Evolutionary conservation across 1,140 invertebrate genomes (phyloP), one percentile per base, ranked within the genome.

Genomic region (Orchestia grillus): DNA sequence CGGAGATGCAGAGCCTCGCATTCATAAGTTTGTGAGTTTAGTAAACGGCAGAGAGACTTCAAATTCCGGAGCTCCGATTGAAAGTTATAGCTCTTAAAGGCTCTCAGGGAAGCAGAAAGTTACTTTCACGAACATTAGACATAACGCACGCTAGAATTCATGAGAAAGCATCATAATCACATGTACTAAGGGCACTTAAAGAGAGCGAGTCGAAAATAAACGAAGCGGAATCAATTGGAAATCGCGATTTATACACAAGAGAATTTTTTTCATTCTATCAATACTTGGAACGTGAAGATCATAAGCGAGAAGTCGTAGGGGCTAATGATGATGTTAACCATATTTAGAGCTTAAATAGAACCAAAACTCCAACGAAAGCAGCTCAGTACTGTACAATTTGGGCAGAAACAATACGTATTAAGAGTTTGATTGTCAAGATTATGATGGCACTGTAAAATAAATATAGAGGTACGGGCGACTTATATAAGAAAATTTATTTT

Each of bases 161-260:
- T 47, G 92, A 44, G 44, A 94, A 94, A 44, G 92, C 92, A 94
- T 94, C 15, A 94, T 94, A 94, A 94, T 94, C 92, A 94, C 92
- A 94, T 44, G 15, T 94, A 45, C 92, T 94, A 94, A 94, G 92
- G 43, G 43, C 92, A 94, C 92, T 94, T 44, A 94, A 94, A 94
- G 92, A 94, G 43, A 94, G 92, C 8, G 44, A 45, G 92, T 94
- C 88, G n/a, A 90, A 90, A 90, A 90, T 90, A 28, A 90, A 42
- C 41, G 88, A 77, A 77, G 62, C 62, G 36, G 11, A 77, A 36
- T 77, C 62, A 77, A 77, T 77, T 3, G 11, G 62, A 77, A 77
- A 77, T 77, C 28, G 11, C 36, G 3, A 77, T 8, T 3, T 77
- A 36, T 77, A 36, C n/a, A n/a, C n/a, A n/a, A 8, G 47, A 53